Conservation (phyloP, 2,797 vertebrate genomes). For the Sitta carolinensis region DNA sequence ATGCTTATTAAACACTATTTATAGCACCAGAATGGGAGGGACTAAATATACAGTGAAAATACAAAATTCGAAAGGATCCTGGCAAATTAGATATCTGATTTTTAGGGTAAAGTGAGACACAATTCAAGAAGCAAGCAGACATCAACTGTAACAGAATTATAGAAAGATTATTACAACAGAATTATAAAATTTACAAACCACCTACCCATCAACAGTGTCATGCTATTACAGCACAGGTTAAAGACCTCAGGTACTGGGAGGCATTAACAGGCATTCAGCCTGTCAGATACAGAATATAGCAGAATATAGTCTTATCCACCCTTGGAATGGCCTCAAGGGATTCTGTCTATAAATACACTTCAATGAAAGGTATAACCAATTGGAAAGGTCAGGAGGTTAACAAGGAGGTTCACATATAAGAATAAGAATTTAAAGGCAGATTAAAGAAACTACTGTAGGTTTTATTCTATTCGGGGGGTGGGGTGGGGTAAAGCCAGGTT, state of each 20-base stretch:
- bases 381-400: background rate
- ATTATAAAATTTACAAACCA: background rate
- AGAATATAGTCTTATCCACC: background rate
- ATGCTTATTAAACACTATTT: background rate
- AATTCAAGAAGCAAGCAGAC: background rate
- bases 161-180: background rate
- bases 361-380: background rate
- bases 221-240: background rate
- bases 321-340: background rate
- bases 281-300: background rate
- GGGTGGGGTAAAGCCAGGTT: rapidly evolving
- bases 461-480: background rate
- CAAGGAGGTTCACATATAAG: background rate
- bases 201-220: background rate
- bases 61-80: background rate
- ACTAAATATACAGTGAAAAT: background rate
- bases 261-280: background rate
- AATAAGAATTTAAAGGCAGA: background rate
- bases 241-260: background rate
- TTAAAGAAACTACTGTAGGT: background rate
- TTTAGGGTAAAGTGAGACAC: background rate
- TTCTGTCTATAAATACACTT: background rate
- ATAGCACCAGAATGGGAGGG: background rate
- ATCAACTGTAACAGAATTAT: background rate
- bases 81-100: background rate